Percentiles rank a stretch among this genome's conserved stretches.
These are phyloP conservation scores for Tympanuchus pallidicinctus DNA, from an alignment of 2,113 vertebrate species.

Conservation along the genomic window DNA sequence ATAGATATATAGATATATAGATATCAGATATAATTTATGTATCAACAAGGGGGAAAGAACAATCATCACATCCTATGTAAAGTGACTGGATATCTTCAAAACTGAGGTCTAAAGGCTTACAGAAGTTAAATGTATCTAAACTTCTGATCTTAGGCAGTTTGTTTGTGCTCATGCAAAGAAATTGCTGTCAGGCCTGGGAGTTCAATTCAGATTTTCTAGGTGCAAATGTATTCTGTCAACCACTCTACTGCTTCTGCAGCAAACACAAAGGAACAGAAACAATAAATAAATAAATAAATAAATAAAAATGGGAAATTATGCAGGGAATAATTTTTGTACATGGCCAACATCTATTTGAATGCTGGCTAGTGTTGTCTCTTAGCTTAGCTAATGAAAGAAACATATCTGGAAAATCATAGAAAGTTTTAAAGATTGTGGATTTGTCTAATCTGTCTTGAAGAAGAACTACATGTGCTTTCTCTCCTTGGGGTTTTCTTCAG, in stretches of 20 bases:
- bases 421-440: not conserved
- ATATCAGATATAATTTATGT: not conserved
- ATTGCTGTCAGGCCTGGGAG: not conserved
- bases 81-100: not conserved
- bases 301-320: not conserved
- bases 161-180: not conserved
- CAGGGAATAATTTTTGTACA: not conserved
- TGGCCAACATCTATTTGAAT: not conserved
- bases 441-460: not conserved
- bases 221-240: not conserved
- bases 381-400: not conserved
- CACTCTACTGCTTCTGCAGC: rapidly evolving
- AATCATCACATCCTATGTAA: not conserved
- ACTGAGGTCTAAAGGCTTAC: not conserved
- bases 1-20: too few species aligned
- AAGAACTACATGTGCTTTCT: not conserved
- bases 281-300: too few species aligned
- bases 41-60: not conserved
- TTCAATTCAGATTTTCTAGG: not conserved
- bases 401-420: not conserved
- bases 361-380: not conserved
- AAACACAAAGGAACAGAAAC: not conserved
- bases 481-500: not conserved
- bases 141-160: not conserved
- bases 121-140: not conserved